Evolutionary conservation across 2,888 invertebrate genomes (phyloP), one percentile per base, ranked within the genome.

Genomic region (Podotricha telesiphe): DNA sequence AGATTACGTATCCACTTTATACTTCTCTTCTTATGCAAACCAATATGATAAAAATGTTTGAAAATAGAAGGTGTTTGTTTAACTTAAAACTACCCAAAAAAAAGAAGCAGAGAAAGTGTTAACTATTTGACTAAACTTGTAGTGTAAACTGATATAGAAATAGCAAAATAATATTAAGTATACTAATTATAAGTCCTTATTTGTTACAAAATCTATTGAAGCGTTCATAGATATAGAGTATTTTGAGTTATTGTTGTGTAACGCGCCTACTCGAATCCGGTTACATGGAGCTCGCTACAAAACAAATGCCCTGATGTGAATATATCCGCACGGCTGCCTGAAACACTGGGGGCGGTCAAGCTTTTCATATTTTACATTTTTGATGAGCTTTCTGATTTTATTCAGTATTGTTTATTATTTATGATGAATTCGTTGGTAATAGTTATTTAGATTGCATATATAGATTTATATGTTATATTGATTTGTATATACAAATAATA

Each of bases 301-400:
- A 50, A 50, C 48, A 62, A 62, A 50, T 47, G 17, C 62, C 48
- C 48, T 50, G 48, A 62, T 62, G 61, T 37, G 62, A 50, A 50
- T 37, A 62, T 28, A 4, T 62, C 20, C 62, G 34, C 62, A 20
- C 48, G 48, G 37, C 19, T 37, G 62, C 62, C 62, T 19, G 34
- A 48, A 62, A 48, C 13, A 19, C 37, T 37, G 37, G 28, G 28
- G 28, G 48, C 48, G 62, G 48, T 48, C 62, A 28, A 28, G 59
- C 42, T 48, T 48, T 48, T 62, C 34, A 50, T 62, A 62, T 48
- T 62, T 62, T 62, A 62, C 48, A 62, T 62, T 48, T 28, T 50
- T 62, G 47, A 48, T 48, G 62, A 62, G 34, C 20, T 48, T 28
- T 34, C 13, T 42, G 22, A 19, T 22, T 48, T 48, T 34, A 13